Base-by-base conservation (phyloP, 2,888 invertebrate genomes). In the Cataglyphis livida region DNA sequence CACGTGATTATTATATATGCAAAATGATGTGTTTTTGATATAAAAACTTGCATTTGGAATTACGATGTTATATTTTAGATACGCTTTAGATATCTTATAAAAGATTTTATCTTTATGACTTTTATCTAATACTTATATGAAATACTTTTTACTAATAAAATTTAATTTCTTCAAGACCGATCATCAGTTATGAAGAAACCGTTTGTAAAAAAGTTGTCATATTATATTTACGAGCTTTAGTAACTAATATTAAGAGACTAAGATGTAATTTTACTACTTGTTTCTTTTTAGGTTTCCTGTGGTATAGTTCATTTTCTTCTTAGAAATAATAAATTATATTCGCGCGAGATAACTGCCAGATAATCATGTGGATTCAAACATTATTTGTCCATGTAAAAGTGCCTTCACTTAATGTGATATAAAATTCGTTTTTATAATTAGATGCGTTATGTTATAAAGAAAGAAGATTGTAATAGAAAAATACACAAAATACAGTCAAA, bases 381-480 rank as follows among this genome's bases (percentile, higher is more conserved):
- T 59, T 57, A 57, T 70, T 71, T 57, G 0, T 3, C 1, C 3
- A 15, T 15, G 1, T 54, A 61, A 41, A 21, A 44, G 44, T 61
- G 44, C 61, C 61, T 74, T 62, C 18, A 25, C n/a, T 32, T 5
- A 3, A 74, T 73, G 28, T 61, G 15, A 73, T 28, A 44, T 61
- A 15, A 61, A 1, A 15, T 70, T 32, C 28, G 12, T 68, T 70
- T 4, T 38, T 51, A 9, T 73, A 41, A 18, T 28, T 59, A 62
- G 15, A 12, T 18, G 0, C 15, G 6, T 57, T 73, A 28, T 1
- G 12, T 61, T 73, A 21, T 3, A 21, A 44, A 61, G 61, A 0
- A 9, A 7, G n/a, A 9, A 32, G 61, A 21, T 48, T 61, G n/a
- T 61, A 51, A n/a, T 51, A 44, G 10, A 7, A 73, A 61, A n/a